These are phyloP conservation scores for Phainopepla nitens DNA, from an alignment of 2,113 vertebrate genomes.

Conservation along the genomic window DNA sequence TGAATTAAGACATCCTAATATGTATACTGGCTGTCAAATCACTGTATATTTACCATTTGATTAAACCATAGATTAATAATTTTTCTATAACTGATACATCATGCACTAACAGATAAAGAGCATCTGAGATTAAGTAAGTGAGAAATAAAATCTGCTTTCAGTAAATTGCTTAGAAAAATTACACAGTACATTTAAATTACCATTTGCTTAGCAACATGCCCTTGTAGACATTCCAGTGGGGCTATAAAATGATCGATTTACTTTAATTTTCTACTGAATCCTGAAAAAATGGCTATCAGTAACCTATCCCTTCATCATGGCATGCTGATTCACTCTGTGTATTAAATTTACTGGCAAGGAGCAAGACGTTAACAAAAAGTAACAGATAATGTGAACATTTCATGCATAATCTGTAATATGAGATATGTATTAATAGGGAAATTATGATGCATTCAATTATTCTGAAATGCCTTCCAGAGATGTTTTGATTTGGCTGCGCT, in stretches of 20 bases:
- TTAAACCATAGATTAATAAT: slow-evolving; percentile 80
- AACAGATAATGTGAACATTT: slow-evolving; percentile 93
- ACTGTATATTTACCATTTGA: slow-evolving; percentile 60
- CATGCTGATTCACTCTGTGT: slow-evolving; percentile 82
- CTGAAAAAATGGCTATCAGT: slow-evolving; percentile 79
- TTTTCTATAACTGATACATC: slow-evolving; percentile 79
- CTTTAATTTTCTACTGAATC: slow-evolving; percentile 87
- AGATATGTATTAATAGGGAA: slow-evolving; percentile 98
- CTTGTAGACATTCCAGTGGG: slow-evolving; percentile 79
- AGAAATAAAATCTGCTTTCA: slow-evolving; percentile 80
- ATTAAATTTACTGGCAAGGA: slow-evolving; percentile 87
- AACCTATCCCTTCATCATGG: slow-evolving; percentile 81
- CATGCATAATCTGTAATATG: slow-evolving; percentile 91
- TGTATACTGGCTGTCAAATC: slow-evolving; percentile 51
- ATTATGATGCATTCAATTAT: slow-evolving; percentile 98
- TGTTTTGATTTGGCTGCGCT: slow-evolving; percentile 91
- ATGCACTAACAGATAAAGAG: slow-evolving; percentile 76
- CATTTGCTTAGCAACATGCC: slow-evolving; percentile 88
- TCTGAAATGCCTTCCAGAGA: slow-evolving; percentile 95
- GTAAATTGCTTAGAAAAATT: slow-evolving; percentile 86
- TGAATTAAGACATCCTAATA: slow-evolving; percentile 62
- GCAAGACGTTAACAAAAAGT: slow-evolving; percentile 87
- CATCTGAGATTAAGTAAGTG: slow-evolving; percentile 79
- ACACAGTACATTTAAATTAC: slow-evolving; percentile 86
- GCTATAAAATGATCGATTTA: slow-evolving; percentile 88